phyloP scores from a whole-genome alignment of 1,140 invertebrate genomes.

The Aradophagus sp. region DNA sequence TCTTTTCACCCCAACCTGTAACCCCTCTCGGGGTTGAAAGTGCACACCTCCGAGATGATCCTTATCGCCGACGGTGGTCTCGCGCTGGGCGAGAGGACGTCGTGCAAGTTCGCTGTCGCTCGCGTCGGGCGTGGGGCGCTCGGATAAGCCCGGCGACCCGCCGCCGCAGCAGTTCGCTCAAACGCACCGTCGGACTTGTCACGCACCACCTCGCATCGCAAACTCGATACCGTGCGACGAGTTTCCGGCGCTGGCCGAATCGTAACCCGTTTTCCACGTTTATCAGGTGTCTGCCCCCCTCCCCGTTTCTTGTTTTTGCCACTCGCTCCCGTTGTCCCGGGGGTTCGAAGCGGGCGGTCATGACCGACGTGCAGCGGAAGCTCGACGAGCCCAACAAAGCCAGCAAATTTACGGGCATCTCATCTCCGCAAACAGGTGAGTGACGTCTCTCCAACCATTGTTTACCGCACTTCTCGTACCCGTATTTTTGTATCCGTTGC shows the following conservation, averaged over 20 bases:
- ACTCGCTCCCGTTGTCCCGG: constrained; percentile 1
- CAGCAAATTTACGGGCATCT: constrained; percentile 63
- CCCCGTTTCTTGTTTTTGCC: constrained; percentile 59
- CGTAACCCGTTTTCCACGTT: constrained; percentile 33
- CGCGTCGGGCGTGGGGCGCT: constrained; percentile 61
- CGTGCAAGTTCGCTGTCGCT: constrained; percentile 51
- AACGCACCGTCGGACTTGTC: constrained; percentile 64
- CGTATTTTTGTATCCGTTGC: background rate
- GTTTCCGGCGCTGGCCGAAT: constrained; percentile 19
- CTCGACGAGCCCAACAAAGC: constrained; percentile 58
- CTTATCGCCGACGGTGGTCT: constrained; percentile 20
- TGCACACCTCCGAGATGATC: constrained; percentile 10
- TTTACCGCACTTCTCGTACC: background rate
- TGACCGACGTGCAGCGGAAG: constrained; percentile 76
- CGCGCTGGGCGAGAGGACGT: constrained; percentile 21
- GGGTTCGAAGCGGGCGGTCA: constrained; percentile 53
- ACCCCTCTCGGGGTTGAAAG: no score
- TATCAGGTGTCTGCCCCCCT: constrained; percentile 43
- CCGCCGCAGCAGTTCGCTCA: constrained; percentile 66
- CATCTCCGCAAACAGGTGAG: constrained; percentile 66
- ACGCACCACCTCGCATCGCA: constrained; percentile 55
- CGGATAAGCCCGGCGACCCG: constrained; percentile 62
- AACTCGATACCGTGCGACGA: constrained; percentile 20
- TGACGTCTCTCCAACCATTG: constrained; percentile 10
- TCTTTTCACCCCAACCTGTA: no score